Base-by-base conservation (phyloP, 2,797 vertebrate species). In the Garrulus glandarius region DNA sequence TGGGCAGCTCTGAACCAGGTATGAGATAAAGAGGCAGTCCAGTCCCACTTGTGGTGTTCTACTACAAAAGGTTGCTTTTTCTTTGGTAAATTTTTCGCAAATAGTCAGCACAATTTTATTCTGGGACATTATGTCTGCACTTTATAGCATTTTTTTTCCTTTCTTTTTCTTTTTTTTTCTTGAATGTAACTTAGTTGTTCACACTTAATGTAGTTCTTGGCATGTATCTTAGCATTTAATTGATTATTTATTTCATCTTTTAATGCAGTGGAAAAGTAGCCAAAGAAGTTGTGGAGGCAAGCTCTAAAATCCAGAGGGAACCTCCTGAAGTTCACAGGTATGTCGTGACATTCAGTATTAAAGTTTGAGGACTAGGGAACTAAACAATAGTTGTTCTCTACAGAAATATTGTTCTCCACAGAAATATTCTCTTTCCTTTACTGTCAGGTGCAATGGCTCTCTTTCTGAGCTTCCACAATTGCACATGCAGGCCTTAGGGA, bases 271-370 rank as follows among this genome's bases (percentile, higher is more conserved):
- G 99, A 79, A 98, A 98, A 98, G 99, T 99, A 89, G 99, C 99
- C 91, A 99, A 99, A 98, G 99, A 99, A 95, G 99, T 99, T 85
- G 99, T 99, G 61, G 99, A 99, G 90, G 99, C 99, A 90, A 99
- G 99, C 96, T 99, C 99, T 65, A 99, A 99, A 97, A 99, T 99
- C 96, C 99, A 99, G 97, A 98, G 99, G 87, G 99, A 99, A 49
- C 99, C 99, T 37, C 99, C 99, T 10, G 98, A 98, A 95, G 98
- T 99, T 63, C 97, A 98, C 97, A 99, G 99, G 99, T 99, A 96
- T 97, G 94, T 82, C 50, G 77, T 80, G 22, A 43, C 22, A 32
- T 64, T 91, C n/a, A 43, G 5, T 39, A 60, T 37, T 87, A 41
- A 78, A 74, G 5, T 60, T 63, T 36, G 71, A 69, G 36, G 13